A percentile compares a stretch with the other conserved stretches of the same genome.
These are phyloP conservation scores for Muraenolepis orangiensis DNA, from an alignment of 2,797 vertebrate species.

Conservation along the genomic window DNA sequence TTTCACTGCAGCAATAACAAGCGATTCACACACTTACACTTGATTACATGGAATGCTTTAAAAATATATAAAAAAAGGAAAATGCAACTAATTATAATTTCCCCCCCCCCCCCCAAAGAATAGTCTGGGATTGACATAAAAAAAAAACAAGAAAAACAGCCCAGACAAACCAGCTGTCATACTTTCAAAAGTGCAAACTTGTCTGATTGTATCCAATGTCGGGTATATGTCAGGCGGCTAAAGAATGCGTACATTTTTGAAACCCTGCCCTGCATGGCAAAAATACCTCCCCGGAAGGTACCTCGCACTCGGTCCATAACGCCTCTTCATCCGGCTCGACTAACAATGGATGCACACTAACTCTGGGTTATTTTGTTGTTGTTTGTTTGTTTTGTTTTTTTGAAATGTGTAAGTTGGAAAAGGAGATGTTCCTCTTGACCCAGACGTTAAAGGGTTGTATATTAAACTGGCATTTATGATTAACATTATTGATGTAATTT, in stretches of 20 bases:
- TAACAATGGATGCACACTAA: slow-evolving; percentile 62
- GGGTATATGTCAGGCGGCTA: background rate
- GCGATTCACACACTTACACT: slow-evolving; percentile 44
- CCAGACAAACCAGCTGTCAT: background rate
- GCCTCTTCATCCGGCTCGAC: slow-evolving; percentile 54
- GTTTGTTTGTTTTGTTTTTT: slow-evolving; percentile 44
- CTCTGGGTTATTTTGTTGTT: slow-evolving; percentile 39
- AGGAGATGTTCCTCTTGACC: slow-evolving; percentile 42
- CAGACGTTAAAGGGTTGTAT: slow-evolving; percentile 60
- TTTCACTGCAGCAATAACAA: slow-evolving; percentile 33
- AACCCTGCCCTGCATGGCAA: slow-evolving; percentile 65
- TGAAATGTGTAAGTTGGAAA: slow-evolving; percentile 54
- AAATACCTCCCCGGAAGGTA: slow-evolving; percentile 53
- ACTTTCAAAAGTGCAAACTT: background rate
- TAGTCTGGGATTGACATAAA: background rate
- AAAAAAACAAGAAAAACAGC: background rate
- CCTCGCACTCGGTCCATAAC: slow-evolving; percentile 51
- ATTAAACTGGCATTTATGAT: slow-evolving; percentile 71
- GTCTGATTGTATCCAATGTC: slow-evolving; percentile 29
- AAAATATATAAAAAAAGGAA: slow-evolving; percentile 30
- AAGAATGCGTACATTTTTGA: background rate
- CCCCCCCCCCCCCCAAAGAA: no score
- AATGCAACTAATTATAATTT: slow-evolving; percentile 40
- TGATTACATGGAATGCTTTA: slow-evolving; percentile 40
- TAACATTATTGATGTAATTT: slow-evolving; percentile 72